These are phyloP conservation scores for Podiceps cristatus DNA, from an alignment of 2,113 vertebrate genomes.

Conservation along the genomic window DNA sequence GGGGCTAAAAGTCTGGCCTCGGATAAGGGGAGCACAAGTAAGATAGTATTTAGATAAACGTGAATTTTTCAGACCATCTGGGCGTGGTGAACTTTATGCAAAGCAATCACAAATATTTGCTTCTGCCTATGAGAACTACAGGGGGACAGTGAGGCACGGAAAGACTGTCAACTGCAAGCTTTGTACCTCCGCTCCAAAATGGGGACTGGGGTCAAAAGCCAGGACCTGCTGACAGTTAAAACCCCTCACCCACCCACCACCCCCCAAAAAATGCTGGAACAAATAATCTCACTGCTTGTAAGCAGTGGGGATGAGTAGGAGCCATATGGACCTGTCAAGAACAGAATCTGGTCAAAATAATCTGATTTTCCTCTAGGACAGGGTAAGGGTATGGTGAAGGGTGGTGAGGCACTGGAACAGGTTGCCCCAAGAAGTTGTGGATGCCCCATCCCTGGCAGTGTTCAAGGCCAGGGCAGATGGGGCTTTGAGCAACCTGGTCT, in stretches of 20 bases:
- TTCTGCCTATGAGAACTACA: background rate
- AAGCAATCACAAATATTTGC: background rate
- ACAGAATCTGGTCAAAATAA: background rate
- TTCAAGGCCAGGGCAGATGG: no score
- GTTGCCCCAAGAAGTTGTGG: no score
- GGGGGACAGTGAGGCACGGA: background rate
- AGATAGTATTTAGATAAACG: background rate
- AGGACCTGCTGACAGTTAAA: background rate
- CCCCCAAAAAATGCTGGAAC: background rate
- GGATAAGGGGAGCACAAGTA: background rate
- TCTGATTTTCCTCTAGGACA: background rate
- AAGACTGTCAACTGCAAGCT: background rate
- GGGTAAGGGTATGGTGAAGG: background rate
- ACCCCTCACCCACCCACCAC: no score
- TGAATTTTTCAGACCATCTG: background rate
- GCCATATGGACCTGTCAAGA: background rate
- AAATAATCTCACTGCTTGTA: background rate
- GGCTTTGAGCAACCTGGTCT: no score
- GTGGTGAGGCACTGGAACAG: no score
- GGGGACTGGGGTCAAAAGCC: background rate
- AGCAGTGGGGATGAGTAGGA: background rate
- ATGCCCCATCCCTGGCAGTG: no score
- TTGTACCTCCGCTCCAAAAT: background rate
- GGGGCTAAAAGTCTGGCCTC: background rate
- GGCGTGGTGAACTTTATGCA: accelerated